phyloP scores from a whole-genome alignment of 2,888 invertebrate genomes.

The Epicampocera succincta region DNA sequence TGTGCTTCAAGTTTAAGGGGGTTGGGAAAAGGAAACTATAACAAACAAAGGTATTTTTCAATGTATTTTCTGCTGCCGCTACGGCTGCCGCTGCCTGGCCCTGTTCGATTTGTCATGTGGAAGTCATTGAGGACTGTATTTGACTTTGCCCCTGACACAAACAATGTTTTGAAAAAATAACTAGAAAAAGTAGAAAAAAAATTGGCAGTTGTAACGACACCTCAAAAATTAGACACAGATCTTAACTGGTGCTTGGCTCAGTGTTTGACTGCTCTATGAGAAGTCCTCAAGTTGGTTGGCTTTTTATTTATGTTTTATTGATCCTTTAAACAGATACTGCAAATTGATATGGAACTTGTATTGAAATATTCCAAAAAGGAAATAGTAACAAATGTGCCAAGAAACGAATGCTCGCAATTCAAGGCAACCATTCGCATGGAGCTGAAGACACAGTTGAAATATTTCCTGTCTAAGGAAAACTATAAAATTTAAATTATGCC shows the following conservation, averaged over 20 bases:
- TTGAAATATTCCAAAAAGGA: background rate
- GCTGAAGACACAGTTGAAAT: slow-evolving; percentile 1
- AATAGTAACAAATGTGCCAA: background rate
- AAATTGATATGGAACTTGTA: slow-evolving; percentile 12
- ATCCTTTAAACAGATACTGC: background rate
- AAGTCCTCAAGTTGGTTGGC: background rate
- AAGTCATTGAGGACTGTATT: slow-evolving; percentile 43
- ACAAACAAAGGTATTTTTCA: slow-evolving; percentile 14
- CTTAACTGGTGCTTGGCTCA: background rate
- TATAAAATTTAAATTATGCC: slow-evolving; percentile 65
- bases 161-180: background rate
- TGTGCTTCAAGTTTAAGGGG: background rate
- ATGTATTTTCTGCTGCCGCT: background rate
- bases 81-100: background rate
- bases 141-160: slow-evolving; percentile 53
- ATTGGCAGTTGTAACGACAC: slow-evolving; percentile 44
- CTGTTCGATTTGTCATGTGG: slow-evolving; percentile 15
- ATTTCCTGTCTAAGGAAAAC: slow-evolving; percentile 64
- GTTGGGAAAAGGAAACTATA: background rate
- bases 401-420: background rate
- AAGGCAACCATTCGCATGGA: background rate
- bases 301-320: background rate
- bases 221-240: slow-evolving; percentile 4
- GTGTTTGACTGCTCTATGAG: background rate
- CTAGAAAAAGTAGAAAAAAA: slow-evolving; percentile 6